Evolutionary conservation across 2,797 vertebrate genomes (phyloP).

Genomic region (Mycteria americana): DNA sequence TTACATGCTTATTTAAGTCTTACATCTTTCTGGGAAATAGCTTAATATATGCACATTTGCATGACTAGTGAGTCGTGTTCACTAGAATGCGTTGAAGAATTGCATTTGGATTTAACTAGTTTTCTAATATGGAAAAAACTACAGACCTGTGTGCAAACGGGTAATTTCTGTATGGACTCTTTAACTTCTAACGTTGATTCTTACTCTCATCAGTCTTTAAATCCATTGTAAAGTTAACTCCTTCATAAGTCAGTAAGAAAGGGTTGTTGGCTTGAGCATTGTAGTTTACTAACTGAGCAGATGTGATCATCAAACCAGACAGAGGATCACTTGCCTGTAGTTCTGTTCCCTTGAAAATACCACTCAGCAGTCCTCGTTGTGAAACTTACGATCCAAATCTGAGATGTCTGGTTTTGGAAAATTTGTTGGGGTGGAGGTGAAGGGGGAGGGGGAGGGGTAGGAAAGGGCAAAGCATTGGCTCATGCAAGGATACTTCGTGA

Average conservation of each 20-base stretch:
- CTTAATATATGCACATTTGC: neutral
- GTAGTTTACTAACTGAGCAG: neutral
- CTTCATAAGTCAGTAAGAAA: neutral
- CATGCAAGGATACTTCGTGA: rapidly evolving
- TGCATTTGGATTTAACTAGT: neutral
- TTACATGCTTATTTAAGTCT: neutral
- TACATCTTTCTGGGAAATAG: neutral
- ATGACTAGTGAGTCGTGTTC: neutral
- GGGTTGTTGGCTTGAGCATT: neutral
- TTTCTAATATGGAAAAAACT: neutral
- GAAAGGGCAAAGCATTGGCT: neutral
- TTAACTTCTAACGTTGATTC: neutral
- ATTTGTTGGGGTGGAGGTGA: neutral
- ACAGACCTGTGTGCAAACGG: neutral
- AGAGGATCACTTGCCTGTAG: neutral
- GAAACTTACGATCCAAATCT: neutral
- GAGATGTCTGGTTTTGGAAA: neutral
- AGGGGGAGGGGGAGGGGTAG: neutral
- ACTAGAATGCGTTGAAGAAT: neutral
- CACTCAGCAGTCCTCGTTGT: neutral
- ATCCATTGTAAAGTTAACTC: neutral
- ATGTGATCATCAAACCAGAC: neutral
- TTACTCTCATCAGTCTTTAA: neutral
- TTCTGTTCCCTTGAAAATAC: neutral
- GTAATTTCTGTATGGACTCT: neutral